Percentiles rank a stretch among this genome's conserved stretches.
Evolutionary conservation across 2,113 vertebrate genomes (phyloP).

Genomic region (Zapus hudsonius): DNA sequence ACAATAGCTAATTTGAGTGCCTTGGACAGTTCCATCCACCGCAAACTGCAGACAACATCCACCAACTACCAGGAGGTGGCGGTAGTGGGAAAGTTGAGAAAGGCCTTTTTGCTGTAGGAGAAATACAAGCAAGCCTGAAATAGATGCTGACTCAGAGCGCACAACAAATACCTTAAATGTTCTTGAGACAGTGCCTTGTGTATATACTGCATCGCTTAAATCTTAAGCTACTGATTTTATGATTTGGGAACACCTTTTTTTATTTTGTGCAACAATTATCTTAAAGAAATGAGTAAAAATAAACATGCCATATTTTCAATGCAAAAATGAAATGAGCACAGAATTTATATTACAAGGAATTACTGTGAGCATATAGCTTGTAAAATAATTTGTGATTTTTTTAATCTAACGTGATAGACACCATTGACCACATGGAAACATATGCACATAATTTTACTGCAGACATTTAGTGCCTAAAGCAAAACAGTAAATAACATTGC

Average conservation of each 20-base stretch:
- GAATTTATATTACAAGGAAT: not conserved
- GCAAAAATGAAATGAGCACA: not conserved
- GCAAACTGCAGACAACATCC: not conserved
- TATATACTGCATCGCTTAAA: not conserved
- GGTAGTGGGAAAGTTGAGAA: not conserved
- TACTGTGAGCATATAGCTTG: not conserved
- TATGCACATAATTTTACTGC: not conserved
- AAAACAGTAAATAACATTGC: not conserved
- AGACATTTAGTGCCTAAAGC: not conserved
- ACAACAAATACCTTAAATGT: not conserved
- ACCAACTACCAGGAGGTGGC: slow-evolving; percentile 37
- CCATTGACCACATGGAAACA: not conserved
- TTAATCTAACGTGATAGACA: not conserved
- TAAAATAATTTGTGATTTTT: not conserved
- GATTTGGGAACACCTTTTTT: not conserved
- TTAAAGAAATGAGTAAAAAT: not conserved
- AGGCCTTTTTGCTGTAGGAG: not conserved
- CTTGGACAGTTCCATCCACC: fast-evolving
- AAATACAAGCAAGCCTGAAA: not conserved
- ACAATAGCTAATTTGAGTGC: not conserved
- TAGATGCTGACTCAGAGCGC: not conserved
- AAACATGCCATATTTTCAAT: not conserved
- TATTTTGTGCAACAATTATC: not conserved
- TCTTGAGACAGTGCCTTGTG: not conserved
- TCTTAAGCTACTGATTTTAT: not conserved